Base-by-base conservation (phyloP, 2,888 invertebrate species). In the Pristionchus japonicus region DNA sequence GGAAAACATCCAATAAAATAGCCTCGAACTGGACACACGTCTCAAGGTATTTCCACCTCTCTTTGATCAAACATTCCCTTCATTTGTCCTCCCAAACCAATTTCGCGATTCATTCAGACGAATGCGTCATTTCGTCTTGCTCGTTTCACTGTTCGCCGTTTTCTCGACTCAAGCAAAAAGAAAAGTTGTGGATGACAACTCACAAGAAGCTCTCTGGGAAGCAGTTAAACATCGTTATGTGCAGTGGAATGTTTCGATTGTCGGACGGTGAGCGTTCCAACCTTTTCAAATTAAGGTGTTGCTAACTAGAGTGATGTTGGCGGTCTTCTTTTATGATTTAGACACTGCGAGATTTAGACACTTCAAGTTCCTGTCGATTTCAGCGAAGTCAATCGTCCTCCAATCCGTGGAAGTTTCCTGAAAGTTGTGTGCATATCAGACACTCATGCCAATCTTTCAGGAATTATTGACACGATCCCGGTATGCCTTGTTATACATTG, bases 351-450 rank as follows among this genome's bases (percentile, higher is more conserved):
- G 11, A 43, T 9, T 11, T 43, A 43, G 43, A 43, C 43, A 43
- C 7, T 43, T 9, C 7, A 43, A 43, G 43, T 43, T 43, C 6
- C 17, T 34, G 0, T 23, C n/a, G 2, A 20, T 85, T 64, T 13
- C 57, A 85, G 85, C 15, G 85, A 85, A 27, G 85, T 85, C 31
- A 85, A 85, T 43, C 40, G 43, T 3, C 85, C 85, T 34, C 85
- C 64, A 0, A 6, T 20, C 20, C 85, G 85, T 3, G 64, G 61
- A 9, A 9, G 9, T 7, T 85, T 47, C 34, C 85, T 85, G 52
- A 85, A 85, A 23, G 85, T 97, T 92, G 97, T 97, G 7, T 97
- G 97, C 94, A 97, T 97, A 96, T 97, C 97, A 89, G 97, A 97
- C 93, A 97, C 97, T 0, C 97, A 97, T 94, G 96, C 96, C 91